These are phyloP conservation scores for Leucophenga varia DNA, from an alignment of 1,140 invertebrate species.

Conservation along the genomic window DNA sequence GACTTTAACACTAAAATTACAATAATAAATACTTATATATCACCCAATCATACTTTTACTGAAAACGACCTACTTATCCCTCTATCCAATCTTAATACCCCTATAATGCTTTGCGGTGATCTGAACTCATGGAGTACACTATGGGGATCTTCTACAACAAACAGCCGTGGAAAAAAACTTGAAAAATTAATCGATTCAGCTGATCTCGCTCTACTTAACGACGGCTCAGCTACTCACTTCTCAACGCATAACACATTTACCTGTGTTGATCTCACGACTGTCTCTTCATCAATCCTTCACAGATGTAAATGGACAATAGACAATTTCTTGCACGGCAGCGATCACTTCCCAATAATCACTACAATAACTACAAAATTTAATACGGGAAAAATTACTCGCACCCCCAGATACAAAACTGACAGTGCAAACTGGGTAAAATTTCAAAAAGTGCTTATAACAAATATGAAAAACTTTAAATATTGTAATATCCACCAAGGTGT, in stretches of 20 bases:
- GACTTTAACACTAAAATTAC: too few species aligned
- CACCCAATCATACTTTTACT: slow-evolving; percentile 2
- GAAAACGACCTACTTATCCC: not conserved
- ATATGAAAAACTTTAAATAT: not conserved
- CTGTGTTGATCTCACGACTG: slow-evolving; percentile 9
- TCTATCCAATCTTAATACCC: not conserved
- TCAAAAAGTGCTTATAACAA: not conserved
- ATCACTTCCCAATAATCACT: slow-evolving; percentile 11
- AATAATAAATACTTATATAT: slow-evolving; percentile 11
- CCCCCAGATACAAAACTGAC: slow-evolving; percentile 7
- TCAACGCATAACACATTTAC: slow-evolving; percentile 14
- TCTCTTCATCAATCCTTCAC: not conserved
- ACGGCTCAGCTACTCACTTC: slow-evolving; percentile 3
- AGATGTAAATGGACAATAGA: slow-evolving; percentile 7
- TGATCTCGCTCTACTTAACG: slow-evolving; percentile 5
- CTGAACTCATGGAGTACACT: slow-evolving; percentile 10
- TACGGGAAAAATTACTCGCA: slow-evolving; percentile 1
- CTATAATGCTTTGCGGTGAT: slow-evolving; percentile 9
- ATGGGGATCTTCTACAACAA: slow-evolving; percentile 8
- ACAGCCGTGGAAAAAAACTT: slow-evolving; percentile 11
- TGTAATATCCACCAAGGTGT: not conserved
- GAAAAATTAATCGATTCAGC: slow-evolving; percentile 1
- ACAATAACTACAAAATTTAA: not conserved
- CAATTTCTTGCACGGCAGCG: slow-evolving; percentile 6
- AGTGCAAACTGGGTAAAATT: slow-evolving; percentile 12